These are phyloP conservation scores for Hypomecis atomaria DNA, from an alignment of 2,888 invertebrate species.

Conservation along the genomic window DNA sequence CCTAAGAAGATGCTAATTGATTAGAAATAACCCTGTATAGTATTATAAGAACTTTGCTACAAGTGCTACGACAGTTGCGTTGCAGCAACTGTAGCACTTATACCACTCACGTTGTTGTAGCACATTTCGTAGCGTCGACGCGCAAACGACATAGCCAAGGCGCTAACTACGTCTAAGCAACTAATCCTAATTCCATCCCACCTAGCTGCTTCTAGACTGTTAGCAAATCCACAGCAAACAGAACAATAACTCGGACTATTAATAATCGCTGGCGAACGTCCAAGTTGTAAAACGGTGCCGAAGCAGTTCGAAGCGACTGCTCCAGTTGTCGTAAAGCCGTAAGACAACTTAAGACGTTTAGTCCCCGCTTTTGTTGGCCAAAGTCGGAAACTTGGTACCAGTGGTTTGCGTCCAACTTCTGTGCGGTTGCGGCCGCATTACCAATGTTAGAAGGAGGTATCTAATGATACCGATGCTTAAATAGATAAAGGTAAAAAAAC, in stretches of 20 bases:
- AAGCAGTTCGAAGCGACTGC: slow-evolving; percentile 53
- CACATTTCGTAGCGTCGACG: background rate
- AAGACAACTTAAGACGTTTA: slow-evolving; percentile 62
- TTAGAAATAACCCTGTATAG: no score
- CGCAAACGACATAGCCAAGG: slow-evolving; percentile 12
- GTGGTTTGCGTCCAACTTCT: slow-evolving; percentile 41
- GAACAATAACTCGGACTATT: slow-evolving; percentile 57
- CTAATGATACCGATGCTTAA: no score
- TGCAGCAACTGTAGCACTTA: no score
- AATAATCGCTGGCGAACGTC: slow-evolving; percentile 65
- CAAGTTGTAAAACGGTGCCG: slow-evolving; percentile 61
- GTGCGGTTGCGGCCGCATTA: slow-evolving; percentile 30
- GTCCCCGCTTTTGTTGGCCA: slow-evolving; percentile 43
- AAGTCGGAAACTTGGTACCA: slow-evolving; percentile 39
- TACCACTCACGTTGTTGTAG: no score
- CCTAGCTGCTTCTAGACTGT: slow-evolving; percentile 31
- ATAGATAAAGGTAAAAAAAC: no score
- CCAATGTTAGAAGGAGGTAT: background rate
- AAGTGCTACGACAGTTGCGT: no score
- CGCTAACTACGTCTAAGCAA: background rate
- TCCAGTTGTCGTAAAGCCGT: slow-evolving; percentile 60
- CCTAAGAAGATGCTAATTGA: no score
- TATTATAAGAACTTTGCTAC: no score
- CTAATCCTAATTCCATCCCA: background rate
- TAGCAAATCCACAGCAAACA: slow-evolving; percentile 50